phyloP scores from a whole-genome alignment of 2,888 invertebrate species.

The Dendrolimus pini region DNA sequence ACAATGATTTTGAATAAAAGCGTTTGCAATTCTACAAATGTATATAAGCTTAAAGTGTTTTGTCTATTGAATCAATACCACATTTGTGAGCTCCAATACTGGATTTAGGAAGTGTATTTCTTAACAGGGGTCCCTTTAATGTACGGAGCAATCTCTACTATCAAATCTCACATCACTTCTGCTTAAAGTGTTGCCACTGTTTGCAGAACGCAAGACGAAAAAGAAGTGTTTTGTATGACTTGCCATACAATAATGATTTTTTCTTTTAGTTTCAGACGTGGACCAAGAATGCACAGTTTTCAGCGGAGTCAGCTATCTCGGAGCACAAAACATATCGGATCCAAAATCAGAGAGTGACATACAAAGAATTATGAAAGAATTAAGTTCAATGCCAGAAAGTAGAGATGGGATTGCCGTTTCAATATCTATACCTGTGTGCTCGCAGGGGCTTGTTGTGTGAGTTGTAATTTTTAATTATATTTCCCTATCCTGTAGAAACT shows the following conservation, averaged over 20 bases:
- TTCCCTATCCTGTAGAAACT: background rate
- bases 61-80: no score
- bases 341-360: conserved; percentile 96
- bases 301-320: conserved; percentile 94
- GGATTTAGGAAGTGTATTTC: no score
- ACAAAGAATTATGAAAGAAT: conserved; percentile 93
- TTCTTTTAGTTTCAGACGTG: conserved; percentile 82
- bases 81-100: no score
- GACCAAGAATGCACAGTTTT: conserved; percentile 95
- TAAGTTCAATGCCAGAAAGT: conserved; percentile 86
- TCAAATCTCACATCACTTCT: no score
- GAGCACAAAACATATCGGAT: conserved; percentile 92
- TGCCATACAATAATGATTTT: conserved; percentile 3
- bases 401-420: conserved; percentile 90
- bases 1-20: no score
- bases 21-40: no score
- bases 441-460: conserved; percentile 95
- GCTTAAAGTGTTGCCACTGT: no score
- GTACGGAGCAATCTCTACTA: no score
- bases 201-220: no score
- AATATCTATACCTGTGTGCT: conserved; percentile 93
- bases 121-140: no score
- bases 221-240: no score
- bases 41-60: no score
- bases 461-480: conserved; percentile 33